Percentiles rank a stretch among this genome's conserved stretches.
Conservation (phyloP, 2,113 vertebrate genomes). For the Hyperopisus bebe region DNA sequence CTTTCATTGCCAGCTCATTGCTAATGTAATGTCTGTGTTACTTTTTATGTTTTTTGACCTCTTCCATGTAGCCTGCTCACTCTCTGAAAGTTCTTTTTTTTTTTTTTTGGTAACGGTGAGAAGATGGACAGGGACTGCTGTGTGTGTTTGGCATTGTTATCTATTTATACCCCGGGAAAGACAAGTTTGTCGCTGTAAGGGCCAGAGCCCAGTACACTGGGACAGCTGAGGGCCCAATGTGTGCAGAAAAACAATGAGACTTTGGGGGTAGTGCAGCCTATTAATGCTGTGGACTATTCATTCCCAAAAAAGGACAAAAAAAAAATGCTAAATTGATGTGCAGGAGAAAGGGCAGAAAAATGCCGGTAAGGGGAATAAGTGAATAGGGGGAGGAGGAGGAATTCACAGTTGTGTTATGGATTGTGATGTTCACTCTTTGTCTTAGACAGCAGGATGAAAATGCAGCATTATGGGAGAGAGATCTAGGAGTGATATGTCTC, state of each 20-base stretch:
- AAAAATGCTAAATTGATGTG: not conserved
- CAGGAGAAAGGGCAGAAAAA: not conserved
- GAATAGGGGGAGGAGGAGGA: not conserved
- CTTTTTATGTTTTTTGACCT: not conserved
- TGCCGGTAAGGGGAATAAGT: not conserved
- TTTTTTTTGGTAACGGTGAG: not conserved
- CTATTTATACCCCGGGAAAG: conserved; percentile 56
- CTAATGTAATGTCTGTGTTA: not conserved
- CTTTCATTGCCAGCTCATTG: not conserved
- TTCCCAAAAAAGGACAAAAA: not conserved
- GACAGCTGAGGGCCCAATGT: conserved; percentile 21
- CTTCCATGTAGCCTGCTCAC: conserved; percentile 14
- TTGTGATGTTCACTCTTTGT: not conserved
- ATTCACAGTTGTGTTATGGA: not conserved
- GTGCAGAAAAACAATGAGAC: not conserved
- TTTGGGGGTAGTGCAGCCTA: not conserved
- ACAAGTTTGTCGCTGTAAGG: conserved; percentile 40
- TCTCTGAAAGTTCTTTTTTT: not conserved
- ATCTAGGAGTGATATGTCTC: not conserved
- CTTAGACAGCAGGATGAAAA: not conserved
- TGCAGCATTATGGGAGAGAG: not conserved
- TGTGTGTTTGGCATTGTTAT: conserved; percentile 54
- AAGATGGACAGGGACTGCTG: conserved; percentile 58
- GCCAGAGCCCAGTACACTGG: conserved; percentile 24
- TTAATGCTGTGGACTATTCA: not conserved